Evolutionary conservation across 2,888 invertebrate genomes (phyloP), one percentile per base, ranked within the genome.

Genomic region (Rhaphigaster nebulosa): DNA sequence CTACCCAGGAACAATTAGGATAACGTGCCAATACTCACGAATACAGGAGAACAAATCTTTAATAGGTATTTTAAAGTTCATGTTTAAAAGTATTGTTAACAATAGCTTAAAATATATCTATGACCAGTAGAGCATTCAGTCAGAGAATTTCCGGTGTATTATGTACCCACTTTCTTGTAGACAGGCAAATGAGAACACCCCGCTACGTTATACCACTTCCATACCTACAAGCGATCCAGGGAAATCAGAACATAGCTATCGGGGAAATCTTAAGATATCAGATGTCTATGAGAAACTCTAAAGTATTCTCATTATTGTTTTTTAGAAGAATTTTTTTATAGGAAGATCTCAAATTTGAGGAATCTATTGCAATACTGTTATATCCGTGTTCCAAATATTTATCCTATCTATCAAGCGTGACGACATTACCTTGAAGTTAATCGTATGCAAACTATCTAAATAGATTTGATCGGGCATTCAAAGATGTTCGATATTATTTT

Each of bases 241-340:
- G 65, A 65, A 65, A 65, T 65, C 65, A 65, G 29, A 60, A 60
- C 60, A n/a, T 60, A 6, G 60, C 60, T 60, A 60, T 60, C n/a
- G 26, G 65, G 12, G 29, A 20, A 76, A 15, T 20, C 70, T 76
- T 76, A 6, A 10, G 18, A 60, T 38, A 76, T 10, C 13, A 38
- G 15, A 20, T 20, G 15, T 15, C 1, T 3, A 29, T 23, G 23
- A 76, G 18, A 1, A 23, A 76, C 10, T 15, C 10, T n/a, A 13
- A 29, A 65, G 65, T 2, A 15, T 65, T 15, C 8, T 26, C 5
- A 29, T 65, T 15, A 38, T 29, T 76, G n/a, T 13, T n/a, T n/a
- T 65, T 65, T 29, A 34, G 18, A 34, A 29, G 13, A 76, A 0
- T 15, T 65, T 29, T 65, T 65, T 65, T 60, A n/a, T 26, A 26